Evolutionary conservation across 2,113 vertebrate species (phyloP).

Genomic region (Leptobrachium ailaonicum): DNA sequence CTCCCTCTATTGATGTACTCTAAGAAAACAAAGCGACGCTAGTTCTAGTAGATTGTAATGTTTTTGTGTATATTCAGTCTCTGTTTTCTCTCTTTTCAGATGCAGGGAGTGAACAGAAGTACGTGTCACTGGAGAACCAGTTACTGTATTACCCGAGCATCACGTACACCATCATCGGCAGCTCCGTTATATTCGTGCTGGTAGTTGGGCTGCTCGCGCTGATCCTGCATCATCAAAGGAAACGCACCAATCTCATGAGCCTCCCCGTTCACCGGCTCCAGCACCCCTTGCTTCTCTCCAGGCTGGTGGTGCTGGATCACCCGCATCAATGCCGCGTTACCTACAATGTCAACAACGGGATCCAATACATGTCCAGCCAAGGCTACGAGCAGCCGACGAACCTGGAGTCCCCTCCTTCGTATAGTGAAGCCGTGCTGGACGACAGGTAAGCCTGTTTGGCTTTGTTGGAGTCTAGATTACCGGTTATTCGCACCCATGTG

Average conservation of each 20-base stretch:
- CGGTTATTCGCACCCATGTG: too few species aligned
- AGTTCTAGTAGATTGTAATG: too few species aligned
- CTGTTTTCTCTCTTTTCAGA: conserved; percentile 60
- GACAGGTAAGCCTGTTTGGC: conserved; percentile 69
- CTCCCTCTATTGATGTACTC: too few species aligned
- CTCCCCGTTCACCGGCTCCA: conserved; percentile 85
- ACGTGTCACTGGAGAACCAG: conserved; percentile 87
- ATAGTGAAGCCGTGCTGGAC: conserved; percentile 89
- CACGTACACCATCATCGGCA: conserved; percentile 92
- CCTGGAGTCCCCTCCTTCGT: conserved; percentile 88
- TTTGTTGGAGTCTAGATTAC: neutral
- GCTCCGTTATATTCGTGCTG: conserved; percentile 90
- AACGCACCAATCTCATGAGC: conserved; percentile 87
- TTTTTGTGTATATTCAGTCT: neutral
- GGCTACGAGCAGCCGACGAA: conserved; percentile 71
- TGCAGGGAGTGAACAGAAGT: conserved; percentile 81
- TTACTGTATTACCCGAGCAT: conserved; percentile 93
- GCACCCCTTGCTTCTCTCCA: conserved; percentile 89
- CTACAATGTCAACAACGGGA: conserved; percentile 80
- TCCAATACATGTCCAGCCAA: conserved; percentile 84
- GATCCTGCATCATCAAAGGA: conserved; percentile 92
- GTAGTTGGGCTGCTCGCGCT: conserved; percentile 90
- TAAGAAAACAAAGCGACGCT: too few species aligned
- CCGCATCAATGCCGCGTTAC: conserved; percentile 77
- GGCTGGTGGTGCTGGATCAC: conserved; percentile 89